These are phyloP conservation scores for Rhopilema esculentum DNA, from an alignment of 30 jellyfish, hydroid and myxozoan species.

Conservation along the genomic window DNA sequence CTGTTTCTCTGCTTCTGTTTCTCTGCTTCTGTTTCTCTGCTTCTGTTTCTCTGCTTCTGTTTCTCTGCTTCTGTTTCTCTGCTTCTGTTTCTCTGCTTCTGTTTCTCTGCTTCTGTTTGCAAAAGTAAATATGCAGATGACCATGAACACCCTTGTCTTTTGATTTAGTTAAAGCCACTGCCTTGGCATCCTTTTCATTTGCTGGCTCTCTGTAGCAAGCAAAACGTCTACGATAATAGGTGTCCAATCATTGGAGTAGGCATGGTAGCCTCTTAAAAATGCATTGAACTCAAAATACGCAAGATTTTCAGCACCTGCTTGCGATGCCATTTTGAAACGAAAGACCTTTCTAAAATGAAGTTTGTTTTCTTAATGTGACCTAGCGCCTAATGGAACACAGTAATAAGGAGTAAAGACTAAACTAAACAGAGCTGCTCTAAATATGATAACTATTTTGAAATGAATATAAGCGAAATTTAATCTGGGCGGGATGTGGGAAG, in stretches of 20 bases:
- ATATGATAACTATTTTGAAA: not conserved
- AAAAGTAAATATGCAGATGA: constrained; percentile 20
- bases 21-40: too few relatives aligned
- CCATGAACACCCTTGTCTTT: constrained; percentile 33
- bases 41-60: too few relatives aligned
- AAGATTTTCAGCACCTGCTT: constrained; percentile 7
- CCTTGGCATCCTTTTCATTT: constrained; percentile 25
- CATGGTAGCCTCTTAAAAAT: constrained; percentile 7
- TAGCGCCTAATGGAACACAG: not conserved
- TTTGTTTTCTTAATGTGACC: not conserved
- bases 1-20: too few relatives aligned
- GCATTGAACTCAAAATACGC: not conserved
- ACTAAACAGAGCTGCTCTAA: not conserved
- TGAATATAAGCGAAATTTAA: not conserved
- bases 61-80: too few relatives aligned
- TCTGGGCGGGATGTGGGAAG: not conserved
- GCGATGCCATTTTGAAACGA: not conserved
- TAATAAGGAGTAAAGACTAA: not conserved
- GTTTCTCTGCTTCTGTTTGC: too few relatives aligned
- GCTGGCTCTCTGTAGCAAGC: constrained; percentile 27
- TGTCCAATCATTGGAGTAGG: constrained; percentile 4
- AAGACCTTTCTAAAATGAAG: not conserved
- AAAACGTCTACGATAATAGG: constrained; percentile 2
- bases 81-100: too few relatives aligned
- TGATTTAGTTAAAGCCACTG: constrained; percentile 15